A percentile compares a stretch with the other conserved stretches of the same genome.
These are phyloP conservation scores for Cyprinodon tularosa DNA, from an alignment of 2,113 vertebrate species.

Conservation along the genomic window DNA sequence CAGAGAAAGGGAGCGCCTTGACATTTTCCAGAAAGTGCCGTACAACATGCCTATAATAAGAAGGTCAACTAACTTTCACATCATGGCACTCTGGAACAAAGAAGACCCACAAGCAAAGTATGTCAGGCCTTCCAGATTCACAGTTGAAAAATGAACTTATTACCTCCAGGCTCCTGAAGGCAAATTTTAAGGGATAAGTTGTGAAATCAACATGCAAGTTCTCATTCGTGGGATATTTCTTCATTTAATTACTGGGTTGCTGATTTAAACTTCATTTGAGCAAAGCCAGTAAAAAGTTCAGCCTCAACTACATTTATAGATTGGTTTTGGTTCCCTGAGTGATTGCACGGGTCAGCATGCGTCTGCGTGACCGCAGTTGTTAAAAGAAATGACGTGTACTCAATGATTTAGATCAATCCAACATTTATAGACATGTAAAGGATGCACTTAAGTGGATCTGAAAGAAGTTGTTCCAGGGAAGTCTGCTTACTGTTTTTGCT, in stretches of 20 bases:
- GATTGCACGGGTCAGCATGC: conserved; percentile 20
- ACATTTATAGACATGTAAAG: conserved; percentile 61
- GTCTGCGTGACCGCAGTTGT: conserved; percentile 51
- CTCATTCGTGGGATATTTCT: conserved; percentile 42
- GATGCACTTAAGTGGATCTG: conserved; percentile 57
- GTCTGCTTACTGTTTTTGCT: conserved; percentile 59
- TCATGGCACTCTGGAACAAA: conserved; percentile 47
- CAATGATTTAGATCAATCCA: conserved; percentile 54
- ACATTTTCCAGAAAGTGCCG: conserved; percentile 70
- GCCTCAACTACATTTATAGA: conserved; percentile 63
- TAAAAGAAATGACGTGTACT: conserved; percentile 66
- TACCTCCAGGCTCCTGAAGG: neutral
- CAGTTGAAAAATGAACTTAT: conserved; percentile 22
- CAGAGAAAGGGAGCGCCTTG: conserved; percentile 55
- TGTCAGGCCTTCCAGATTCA: conserved; percentile 25
- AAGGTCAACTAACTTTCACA: conserved; percentile 62
- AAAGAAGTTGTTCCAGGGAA: conserved; percentile 26
- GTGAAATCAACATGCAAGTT: conserved; percentile 49
- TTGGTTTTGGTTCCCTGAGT: conserved; percentile 43
- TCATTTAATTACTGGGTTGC: conserved; percentile 65
- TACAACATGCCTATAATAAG: conserved; percentile 57
- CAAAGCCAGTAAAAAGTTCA: conserved; percentile 49
- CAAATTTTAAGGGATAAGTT: conserved; percentile 16
- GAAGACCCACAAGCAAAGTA: conserved; percentile 43
- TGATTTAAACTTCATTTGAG: conserved; percentile 65